phyloP scores from a whole-genome alignment of 2,888 invertebrate genomes.

The Himalopsyche kuldschensis region DNA sequence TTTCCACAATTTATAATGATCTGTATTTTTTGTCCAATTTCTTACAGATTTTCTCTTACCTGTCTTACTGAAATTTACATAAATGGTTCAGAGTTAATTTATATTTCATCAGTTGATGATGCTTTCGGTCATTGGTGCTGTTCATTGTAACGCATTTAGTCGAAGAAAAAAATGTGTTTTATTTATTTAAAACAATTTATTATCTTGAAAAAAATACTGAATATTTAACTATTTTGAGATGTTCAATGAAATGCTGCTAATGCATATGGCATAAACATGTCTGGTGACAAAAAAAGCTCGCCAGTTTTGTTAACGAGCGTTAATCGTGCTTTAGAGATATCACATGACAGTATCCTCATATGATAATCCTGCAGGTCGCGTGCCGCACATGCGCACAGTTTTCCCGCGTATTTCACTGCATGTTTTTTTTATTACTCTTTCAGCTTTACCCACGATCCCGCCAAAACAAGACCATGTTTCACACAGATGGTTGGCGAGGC shows the following conservation, averaged over 20 bases:
- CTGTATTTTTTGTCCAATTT: no score
- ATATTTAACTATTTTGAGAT: no score
- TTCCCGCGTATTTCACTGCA: neutral
- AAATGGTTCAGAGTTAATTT: no score
- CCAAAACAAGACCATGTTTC: constrained; percentile 10
- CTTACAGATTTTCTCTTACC: no score
- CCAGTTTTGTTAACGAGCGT: neutral
- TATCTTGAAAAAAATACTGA: no score
- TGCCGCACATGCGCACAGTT: constrained; percentile 16
- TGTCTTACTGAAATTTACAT: no score
- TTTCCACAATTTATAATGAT: no score
- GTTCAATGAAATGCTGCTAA: neutral
- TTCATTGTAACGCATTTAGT: no score
- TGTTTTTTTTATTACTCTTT: neutral
- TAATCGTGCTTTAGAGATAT: neutral
- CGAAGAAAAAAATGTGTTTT: no score
- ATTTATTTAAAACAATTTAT: no score
- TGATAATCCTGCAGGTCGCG: constrained; percentile 13
- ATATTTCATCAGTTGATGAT: no score
- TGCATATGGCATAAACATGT: neutral
- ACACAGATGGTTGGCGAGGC: constrained; percentile 28
- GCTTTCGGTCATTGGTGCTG: no score
- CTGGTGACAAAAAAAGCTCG: neutral
- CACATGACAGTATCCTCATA: neutral
- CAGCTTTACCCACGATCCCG: neutral